Conservation (phyloP, 2,888 invertebrate species). For the Caenorhabditis wallacei region DNA sequence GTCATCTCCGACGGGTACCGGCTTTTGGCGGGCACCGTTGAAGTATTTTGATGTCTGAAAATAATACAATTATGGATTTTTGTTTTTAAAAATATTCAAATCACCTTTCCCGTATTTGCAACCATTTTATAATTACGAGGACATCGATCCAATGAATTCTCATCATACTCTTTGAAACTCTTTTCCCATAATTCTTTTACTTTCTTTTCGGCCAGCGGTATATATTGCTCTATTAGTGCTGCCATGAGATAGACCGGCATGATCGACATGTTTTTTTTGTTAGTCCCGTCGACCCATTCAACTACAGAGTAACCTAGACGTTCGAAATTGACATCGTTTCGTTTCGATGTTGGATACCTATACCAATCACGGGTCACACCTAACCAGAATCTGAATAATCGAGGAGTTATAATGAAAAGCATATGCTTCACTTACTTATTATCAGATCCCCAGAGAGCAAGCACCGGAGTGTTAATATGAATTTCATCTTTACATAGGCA, state of each 20-base stretch:
- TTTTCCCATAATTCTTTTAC: not conserved
- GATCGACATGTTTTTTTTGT: not conserved
- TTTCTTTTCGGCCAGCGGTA: not conserved
- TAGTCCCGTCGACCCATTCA: conserved; percentile 15
- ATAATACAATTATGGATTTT: not conserved
- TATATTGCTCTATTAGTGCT: not conserved
- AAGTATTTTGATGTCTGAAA: conserved; percentile 19
- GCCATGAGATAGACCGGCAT: conserved; percentile 1
- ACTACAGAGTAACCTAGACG: conserved; percentile 18
- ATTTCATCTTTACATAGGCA: conserved; percentile 12
- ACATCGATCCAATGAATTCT: not conserved
- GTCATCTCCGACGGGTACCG: not conserved
- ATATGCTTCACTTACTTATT: not conserved
- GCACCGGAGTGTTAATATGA: not conserved
- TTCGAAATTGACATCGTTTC: conserved; percentile 20
- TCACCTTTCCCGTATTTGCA: not conserved
- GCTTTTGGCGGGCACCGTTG: not conserved
- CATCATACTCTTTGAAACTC: not conserved
- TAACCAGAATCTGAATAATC: conserved; percentile 1
- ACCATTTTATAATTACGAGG: not conserved
- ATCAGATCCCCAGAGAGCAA: conserved; percentile 1
- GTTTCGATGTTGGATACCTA: not conserved
- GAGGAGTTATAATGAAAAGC: too few species aligned
- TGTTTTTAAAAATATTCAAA: too few species aligned
- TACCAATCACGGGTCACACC: conserved; percentile 25